A percentile compares a stretch with the other conserved stretches of the same genome.
Evolutionary conservation across 1,140 invertebrate species (phyloP).

Genomic region (Delia radicum): DNA sequence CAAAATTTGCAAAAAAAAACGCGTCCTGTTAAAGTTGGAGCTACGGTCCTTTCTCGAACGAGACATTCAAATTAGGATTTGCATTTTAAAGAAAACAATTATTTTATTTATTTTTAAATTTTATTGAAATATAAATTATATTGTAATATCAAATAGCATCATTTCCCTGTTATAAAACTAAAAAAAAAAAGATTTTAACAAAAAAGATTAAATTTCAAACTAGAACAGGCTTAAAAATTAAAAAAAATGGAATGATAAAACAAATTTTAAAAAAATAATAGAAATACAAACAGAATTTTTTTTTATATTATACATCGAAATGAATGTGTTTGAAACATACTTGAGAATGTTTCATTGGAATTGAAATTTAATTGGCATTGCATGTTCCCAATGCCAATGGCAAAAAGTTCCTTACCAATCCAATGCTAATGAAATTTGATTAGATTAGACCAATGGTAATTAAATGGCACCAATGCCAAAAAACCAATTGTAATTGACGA

Average conservation of each 20-base stretch:
- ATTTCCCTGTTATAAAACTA: neutral
- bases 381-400: too few relatives aligned
- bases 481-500: too few relatives aligned
- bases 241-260: neutral
- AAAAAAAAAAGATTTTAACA: neutral
- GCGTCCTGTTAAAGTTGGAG: too few relatives aligned
- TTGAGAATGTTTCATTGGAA: too few relatives aligned
- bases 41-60: too few relatives aligned
- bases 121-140: neutral
- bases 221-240: neutral
- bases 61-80: too few relatives aligned
- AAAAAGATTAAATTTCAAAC: neutral
- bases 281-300: neutral
- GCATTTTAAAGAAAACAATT: neutral
- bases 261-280: neutral
- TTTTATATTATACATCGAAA: neutral
- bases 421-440: neutral
- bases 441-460: too few relatives aligned
- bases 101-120: neutral
- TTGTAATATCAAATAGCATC: slow-evolving; percentile 3
- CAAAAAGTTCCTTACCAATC: too few relatives aligned
- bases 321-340: too few relatives aligned
- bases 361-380: too few relatives aligned
- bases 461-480: too few relatives aligned
- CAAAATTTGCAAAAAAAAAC: too few relatives aligned